These are phyloP conservation scores for Rhyacophila evoluta DNA, from an alignment of 2,888 invertebrate genomes.

Conservation along the genomic window DNA sequence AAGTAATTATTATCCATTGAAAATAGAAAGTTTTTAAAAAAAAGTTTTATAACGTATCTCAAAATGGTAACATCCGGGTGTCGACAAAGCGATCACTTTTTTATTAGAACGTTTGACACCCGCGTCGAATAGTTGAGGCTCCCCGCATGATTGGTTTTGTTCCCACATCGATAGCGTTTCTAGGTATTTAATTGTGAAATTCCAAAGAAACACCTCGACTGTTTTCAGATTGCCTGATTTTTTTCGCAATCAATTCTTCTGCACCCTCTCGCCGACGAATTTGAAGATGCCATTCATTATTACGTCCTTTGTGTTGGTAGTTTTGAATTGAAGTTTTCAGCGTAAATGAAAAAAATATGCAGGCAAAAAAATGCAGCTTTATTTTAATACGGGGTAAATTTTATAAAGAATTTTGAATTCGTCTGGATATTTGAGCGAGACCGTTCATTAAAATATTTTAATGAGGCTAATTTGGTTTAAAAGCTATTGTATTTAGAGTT, in stretches of 20 bases:
- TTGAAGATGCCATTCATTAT: conserved; percentile 40
- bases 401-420: neutral
- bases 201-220: conserved; percentile 52
- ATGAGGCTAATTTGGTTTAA: neutral
- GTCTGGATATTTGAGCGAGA: neutral
- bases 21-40: too few relatives aligned
- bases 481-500: neutral
- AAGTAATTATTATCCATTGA: too few relatives aligned
- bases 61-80: neutral
- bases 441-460: conserved; percentile 11
- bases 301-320: conserved; percentile 44
- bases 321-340: conserved; percentile 43
- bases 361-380: neutral
- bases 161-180: neutral
- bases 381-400: neutral
- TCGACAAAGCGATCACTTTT: conserved; percentile 31
- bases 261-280: conserved; percentile 39
- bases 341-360: conserved; percentile 27
- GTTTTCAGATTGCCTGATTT: conserved; percentile 39
- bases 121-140: conserved; percentile 30
- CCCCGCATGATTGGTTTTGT: conserved; percentile 32
- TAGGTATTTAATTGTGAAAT: conserved; percentile 55
- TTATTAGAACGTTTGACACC: conserved; percentile 33
- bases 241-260: conserved; percentile 45
- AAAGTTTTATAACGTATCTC: too few relatives aligned